Conservation (phyloP, 2,797 vertebrate genomes). For the Jordanella pulchra region DNA sequence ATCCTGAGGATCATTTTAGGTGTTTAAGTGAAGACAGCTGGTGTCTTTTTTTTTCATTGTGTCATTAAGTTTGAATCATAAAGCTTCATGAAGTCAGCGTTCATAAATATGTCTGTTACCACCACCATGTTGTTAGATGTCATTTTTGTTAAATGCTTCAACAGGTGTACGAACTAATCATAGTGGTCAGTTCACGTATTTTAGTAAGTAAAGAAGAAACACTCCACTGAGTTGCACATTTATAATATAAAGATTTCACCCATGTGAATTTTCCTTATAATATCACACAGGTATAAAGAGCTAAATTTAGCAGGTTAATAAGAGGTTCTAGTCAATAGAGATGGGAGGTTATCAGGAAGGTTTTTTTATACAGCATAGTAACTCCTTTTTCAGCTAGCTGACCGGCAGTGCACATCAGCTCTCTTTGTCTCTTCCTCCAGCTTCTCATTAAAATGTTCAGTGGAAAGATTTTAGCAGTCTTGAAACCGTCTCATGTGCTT, state of each 20-base stretch:
- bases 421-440: neutral
- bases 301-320: neutral
- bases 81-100: neutral
- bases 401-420: neutral
- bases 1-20: no score
- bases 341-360: neutral
- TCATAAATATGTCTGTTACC: neutral
- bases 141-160: neutral
- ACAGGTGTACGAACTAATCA: neutral
- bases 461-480: neutral
- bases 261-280: neutral
- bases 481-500: neutral
- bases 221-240: neutral
- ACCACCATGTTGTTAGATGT: constrained; percentile 3
- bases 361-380: neutral
- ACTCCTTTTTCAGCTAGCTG: neutral
- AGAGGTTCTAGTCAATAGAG: neutral
- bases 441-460: neutral
- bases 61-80: neutral
- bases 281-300: neutral
- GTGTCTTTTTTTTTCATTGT: neutral
- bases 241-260: neutral
- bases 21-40: no score
- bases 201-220: neutral
- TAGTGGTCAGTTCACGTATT: constrained; percentile 5